Evolutionary conservation across 2,888 invertebrate genomes (phyloP).

Genomic region (Metellina segmentata): DNA sequence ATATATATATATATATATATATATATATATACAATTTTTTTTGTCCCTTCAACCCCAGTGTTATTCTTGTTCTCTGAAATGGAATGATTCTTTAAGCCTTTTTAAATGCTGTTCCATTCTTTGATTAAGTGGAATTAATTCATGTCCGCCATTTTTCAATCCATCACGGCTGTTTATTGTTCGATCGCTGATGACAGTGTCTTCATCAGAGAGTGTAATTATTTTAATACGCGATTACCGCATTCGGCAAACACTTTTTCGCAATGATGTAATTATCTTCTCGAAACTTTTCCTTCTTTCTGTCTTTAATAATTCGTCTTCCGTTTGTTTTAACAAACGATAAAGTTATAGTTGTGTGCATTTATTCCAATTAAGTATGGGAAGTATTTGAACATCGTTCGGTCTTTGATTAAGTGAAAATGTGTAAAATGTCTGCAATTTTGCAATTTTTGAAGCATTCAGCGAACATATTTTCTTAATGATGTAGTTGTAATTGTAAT

Average conservation of each 20-base stretch:
- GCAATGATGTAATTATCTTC: conserved; percentile 11
- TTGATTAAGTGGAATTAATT: conserved; percentile 75
- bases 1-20: no score
- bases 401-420: no score
- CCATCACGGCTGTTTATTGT: conserved; percentile 70
- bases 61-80: background rate
- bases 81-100: conserved; percentile 32
- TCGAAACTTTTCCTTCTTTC: background rate
- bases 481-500: no score
- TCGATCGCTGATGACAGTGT: conserved; percentile 23
- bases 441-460: no score
- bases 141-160: conserved; percentile 34
- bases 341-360: no score
- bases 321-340: no score
- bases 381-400: no score
- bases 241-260: conserved; percentile 63
- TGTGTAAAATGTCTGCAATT: no score
- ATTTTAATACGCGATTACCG: conserved; percentile 66
- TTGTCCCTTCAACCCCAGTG: background rate
- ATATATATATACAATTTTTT: conserved; percentile 42
- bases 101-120: conserved; percentile 46
- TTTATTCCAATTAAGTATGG: no score
- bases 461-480: no score
- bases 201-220: conserved; percentile 63
- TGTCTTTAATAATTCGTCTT: background rate